A percentile compares a stretch with the other conserved stretches of the same genome.
phyloP scores from a whole-genome alignment of 2,888 invertebrate species.

The Troilus luridus region DNA sequence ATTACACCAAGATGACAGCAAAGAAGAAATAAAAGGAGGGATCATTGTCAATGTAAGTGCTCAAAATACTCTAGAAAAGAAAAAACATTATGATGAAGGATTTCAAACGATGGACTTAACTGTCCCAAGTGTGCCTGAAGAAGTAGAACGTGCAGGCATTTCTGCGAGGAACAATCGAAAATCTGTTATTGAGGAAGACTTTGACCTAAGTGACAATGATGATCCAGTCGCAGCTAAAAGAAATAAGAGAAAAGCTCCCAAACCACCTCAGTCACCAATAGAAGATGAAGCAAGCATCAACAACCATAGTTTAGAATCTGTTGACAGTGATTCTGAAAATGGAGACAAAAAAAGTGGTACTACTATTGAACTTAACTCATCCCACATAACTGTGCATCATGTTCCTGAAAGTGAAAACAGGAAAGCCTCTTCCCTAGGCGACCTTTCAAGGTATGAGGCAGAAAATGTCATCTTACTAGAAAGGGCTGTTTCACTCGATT shows the following conservation, averaged over 20 bases:
- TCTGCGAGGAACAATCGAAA: constrained; percentile 72
- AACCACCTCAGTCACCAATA: constrained; percentile 71
- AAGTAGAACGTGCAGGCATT: constrained; percentile 80
- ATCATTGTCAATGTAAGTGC: constrained; percentile 59
- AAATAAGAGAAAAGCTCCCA: constrained; percentile 82
- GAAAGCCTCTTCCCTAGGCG: constrained; percentile 85
- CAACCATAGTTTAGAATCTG: constrained; percentile 71
- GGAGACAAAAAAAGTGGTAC: constrained; percentile 68
- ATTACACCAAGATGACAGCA: constrained; percentile 63
- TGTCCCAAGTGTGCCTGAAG: constrained; percentile 71
- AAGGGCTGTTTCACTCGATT: constrained; percentile 84
- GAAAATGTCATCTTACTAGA: constrained; percentile 70
- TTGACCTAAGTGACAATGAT: constrained; percentile 61
- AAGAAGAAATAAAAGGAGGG: constrained; percentile 59
- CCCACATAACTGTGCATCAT: constrained; percentile 82
- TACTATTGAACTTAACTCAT: constrained; percentile 81
- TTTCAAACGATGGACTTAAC: constrained; percentile 59
- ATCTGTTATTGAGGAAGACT: constrained; percentile 62
- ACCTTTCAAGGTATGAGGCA: constrained; percentile 77
- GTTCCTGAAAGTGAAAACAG: constrained; percentile 75
- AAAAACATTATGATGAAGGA: constrained; percentile 62
- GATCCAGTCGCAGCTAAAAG: constrained; percentile 70
- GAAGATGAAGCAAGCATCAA: constrained; percentile 58
- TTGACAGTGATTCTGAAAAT: constrained; percentile 63
- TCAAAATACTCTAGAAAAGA: constrained; percentile 62